Conservation (phyloP, 1,140 invertebrate genomes). For the Eumaeus atala region DNA sequence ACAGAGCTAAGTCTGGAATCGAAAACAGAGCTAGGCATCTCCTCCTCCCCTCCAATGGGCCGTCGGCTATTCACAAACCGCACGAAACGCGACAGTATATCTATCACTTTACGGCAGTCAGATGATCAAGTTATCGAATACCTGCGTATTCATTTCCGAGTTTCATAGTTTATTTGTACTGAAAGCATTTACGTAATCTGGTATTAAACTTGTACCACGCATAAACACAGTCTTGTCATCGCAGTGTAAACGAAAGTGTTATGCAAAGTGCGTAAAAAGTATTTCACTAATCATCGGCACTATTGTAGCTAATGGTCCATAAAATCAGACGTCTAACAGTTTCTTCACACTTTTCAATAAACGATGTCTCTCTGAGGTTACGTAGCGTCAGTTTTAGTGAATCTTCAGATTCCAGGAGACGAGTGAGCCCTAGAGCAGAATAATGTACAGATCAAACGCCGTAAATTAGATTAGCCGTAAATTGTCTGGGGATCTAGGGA, state of each 20-base stretch:
- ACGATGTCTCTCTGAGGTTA: neutral
- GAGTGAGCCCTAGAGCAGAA: neutral
- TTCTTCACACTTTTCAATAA: constrained; percentile 20
- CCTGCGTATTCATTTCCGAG: no score
- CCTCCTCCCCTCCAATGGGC: no score
- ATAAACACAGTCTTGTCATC: constrained; percentile 22
- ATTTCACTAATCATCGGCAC: constrained; percentile 17
- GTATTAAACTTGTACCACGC: neutral
- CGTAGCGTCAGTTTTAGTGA: neutral
- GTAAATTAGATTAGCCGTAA: no score
- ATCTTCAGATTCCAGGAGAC: neutral
- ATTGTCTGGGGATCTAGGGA: no score
- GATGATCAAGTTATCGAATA: no score
- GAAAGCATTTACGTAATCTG: no score
- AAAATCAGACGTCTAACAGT: constrained; percentile 21
- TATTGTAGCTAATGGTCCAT: constrained; percentile 22
- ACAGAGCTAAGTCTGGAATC: no score
- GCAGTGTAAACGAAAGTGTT: constrained; percentile 34
- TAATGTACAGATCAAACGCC: neutral
- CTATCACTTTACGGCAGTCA: no score
- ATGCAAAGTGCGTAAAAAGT: constrained; percentile 31
- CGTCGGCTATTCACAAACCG: no score
- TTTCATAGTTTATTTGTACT: no score
- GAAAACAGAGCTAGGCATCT: no score
- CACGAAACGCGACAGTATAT: no score